A percentile compares a stretch with the other conserved stretches of the same genome.
phyloP scores from a whole-genome alignment of 1,140 invertebrate genomes.

The Plectus sambesii region DNA sequence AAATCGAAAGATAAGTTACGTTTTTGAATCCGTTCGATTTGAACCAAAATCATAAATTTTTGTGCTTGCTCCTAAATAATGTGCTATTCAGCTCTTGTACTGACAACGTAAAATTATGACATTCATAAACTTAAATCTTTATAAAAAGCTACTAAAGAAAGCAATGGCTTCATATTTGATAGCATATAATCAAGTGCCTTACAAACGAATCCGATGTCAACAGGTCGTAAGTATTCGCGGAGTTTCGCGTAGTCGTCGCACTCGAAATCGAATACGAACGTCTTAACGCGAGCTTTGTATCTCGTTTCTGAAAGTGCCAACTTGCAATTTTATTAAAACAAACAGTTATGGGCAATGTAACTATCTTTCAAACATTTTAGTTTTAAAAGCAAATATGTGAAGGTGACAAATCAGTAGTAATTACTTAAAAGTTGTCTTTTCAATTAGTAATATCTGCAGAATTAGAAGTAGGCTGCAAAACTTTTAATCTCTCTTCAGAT shows the following conservation, averaged over 20 bases:
- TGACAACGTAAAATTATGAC: background rate
- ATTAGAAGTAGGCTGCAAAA: too few relatives aligned
- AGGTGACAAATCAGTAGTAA: too few relatives aligned
- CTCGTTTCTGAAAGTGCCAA: constrained; percentile 26
- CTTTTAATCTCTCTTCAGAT: too few relatives aligned
- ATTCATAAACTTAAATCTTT: background rate
- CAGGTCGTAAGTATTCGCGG: constrained; percentile 21
- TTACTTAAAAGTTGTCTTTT: too few relatives aligned
- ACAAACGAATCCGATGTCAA: constrained; percentile 41
- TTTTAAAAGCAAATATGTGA: too few relatives aligned
- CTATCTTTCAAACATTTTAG: too few relatives aligned
- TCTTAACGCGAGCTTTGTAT: constrained; percentile 27
- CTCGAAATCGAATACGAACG: constrained; percentile 34
- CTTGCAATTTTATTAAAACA: too few relatives aligned
- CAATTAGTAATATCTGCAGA: too few relatives aligned
- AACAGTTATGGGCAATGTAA: too few relatives aligned
- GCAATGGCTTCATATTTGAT: background rate
- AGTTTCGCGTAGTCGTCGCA: constrained; percentile 27
- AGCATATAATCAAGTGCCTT: too few relatives aligned
- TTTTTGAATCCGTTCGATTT: too few relatives aligned
- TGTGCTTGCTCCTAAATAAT: constrained; percentile 3
- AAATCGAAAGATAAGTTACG: too few relatives aligned
- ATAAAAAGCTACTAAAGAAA: background rate
- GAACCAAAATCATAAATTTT: constrained; percentile 1
- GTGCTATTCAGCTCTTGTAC: background rate